Percentiles rank a stretch among this genome's conserved stretches.
Evolutionary conservation across 2,888 invertebrate species (phyloP).

Genomic region (Eubasilissa splendida): DNA sequence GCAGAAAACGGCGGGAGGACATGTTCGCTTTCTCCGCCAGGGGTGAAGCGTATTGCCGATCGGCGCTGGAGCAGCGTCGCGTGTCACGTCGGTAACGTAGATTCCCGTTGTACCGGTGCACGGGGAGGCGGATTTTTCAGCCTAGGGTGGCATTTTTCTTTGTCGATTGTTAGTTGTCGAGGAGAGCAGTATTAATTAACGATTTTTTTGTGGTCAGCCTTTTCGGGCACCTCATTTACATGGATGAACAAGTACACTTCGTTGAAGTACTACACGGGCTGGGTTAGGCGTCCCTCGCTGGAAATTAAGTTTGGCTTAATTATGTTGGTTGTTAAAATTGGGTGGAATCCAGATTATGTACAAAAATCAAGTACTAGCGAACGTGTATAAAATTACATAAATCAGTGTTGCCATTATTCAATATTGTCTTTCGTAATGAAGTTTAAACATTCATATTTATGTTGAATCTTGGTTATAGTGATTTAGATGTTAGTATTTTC

Average conservation of each 20-base stretch:
- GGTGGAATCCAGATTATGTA: not conserved
- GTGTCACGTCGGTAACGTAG: slow-evolving; percentile 40
- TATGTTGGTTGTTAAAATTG: slow-evolving; percentile 1
- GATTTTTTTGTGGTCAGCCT: slow-evolving; percentile 13
- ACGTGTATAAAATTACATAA: not conserved
- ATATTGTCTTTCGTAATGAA: too few relatives aligned
- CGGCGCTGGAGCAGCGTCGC: slow-evolving; percentile 34
- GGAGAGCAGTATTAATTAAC: slow-evolving; percentile 18
- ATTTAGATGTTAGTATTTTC: too few relatives aligned
- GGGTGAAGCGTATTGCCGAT: slow-evolving; percentile 17
- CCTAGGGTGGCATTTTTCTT: slow-evolving; percentile 35
- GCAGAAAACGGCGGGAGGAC: slow-evolving; percentile 35
- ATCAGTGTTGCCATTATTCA: too few relatives aligned
- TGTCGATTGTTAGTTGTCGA: slow-evolving; percentile 22
- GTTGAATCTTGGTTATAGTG: too few relatives aligned
- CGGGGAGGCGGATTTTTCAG: slow-evolving; percentile 1
- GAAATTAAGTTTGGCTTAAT: too few relatives aligned
- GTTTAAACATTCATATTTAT: too few relatives aligned
- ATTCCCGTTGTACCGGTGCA: not conserved
- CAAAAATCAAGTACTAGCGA: not conserved
- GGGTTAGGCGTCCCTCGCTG: too few relatives aligned
- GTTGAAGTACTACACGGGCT: too few relatives aligned
- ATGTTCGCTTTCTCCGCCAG: slow-evolving; percentile 31
- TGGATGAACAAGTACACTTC: too few relatives aligned
- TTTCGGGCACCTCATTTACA: not conserved